Percentiles rank a stretch among this genome's conserved stretches.
Evolutionary conservation across 1,140 invertebrate species (phyloP).

Genomic region (Cotesia vestalis): DNA sequence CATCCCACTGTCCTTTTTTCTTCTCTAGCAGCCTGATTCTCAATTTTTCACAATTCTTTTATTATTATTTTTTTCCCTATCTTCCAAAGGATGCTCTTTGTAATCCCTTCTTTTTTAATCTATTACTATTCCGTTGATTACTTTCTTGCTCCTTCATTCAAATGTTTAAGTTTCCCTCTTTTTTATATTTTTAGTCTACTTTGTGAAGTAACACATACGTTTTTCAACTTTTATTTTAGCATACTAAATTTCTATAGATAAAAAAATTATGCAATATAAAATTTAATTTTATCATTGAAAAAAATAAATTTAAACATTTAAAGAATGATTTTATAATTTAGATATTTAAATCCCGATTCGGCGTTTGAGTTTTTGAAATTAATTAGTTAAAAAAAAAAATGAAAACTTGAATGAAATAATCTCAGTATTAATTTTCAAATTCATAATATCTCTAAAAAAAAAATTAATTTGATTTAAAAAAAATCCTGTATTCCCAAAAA

Average conservation of each 20-base stretch:
- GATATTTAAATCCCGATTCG: no score
- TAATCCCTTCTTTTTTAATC: conserved; percentile 37
- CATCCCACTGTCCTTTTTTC: conserved; percentile 13
- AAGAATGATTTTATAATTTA: no score
- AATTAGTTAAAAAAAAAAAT: no score
- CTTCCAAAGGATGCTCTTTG: conserved; percentile 33
- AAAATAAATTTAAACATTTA: no score
- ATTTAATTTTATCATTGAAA: no score
- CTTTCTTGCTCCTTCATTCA: conserved; percentile 32
- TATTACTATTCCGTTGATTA: conserved; percentile 35
- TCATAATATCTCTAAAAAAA: no score
- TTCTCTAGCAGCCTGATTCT: conserved; percentile 24
- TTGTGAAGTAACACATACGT: background rate
- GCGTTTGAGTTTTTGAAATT: no score
- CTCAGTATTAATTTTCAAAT: no score
- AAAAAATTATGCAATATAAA: no score
- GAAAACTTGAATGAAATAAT: no score
- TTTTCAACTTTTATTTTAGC: background rate
- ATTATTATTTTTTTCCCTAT: conserved; percentile 20
- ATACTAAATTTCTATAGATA: background rate
- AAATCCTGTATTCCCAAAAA: no score
- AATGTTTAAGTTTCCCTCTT: conserved; percentile 28
- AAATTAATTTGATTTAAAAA: no score
- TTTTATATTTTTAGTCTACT: conserved; percentile 6
- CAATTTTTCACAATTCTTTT: conserved; percentile 30